A percentile compares a stretch with the other conserved stretches of the same genome.
phyloP scores from a whole-genome alignment of 2,797 vertebrate species.

The Acanthornis magna region DNA sequence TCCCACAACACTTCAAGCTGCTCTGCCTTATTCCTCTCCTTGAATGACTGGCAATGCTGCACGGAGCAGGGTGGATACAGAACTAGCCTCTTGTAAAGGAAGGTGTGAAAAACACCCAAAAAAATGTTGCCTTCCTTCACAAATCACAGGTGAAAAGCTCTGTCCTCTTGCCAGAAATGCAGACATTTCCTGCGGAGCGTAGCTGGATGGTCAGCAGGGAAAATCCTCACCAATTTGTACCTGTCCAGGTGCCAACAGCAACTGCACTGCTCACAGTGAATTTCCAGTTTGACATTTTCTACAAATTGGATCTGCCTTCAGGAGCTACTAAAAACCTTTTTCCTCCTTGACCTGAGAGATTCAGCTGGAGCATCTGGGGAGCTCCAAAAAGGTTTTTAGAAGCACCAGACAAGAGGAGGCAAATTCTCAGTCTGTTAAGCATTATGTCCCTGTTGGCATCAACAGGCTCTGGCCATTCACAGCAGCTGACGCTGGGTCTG shows the following conservation, averaged over 20 bases:
- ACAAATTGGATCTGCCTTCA: neutral
- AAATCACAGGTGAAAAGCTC: neutral
- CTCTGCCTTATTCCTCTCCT: neutral
- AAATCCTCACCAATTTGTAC: neutral
- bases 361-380: neutral
- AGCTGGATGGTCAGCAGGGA: neutral
- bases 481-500: neutral
- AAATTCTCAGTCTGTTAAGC: neutral
- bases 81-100: neutral
- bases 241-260: neutral
- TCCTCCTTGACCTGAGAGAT: neutral
- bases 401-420: neutral
- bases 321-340: neutral
- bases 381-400: neutral
- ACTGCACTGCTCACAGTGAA: neutral
- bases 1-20: neutral
- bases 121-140: neutral
- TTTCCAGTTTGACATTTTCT: neutral
- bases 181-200: neutral
- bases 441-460: neutral
- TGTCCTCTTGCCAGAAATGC: neutral
- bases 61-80: neutral
- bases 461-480: neutral
- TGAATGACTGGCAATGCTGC: neutral
- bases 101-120: neutral